phyloP scores from a whole-genome alignment of 1,140 invertebrate genomes.

The Philaenus spumarius region DNA sequence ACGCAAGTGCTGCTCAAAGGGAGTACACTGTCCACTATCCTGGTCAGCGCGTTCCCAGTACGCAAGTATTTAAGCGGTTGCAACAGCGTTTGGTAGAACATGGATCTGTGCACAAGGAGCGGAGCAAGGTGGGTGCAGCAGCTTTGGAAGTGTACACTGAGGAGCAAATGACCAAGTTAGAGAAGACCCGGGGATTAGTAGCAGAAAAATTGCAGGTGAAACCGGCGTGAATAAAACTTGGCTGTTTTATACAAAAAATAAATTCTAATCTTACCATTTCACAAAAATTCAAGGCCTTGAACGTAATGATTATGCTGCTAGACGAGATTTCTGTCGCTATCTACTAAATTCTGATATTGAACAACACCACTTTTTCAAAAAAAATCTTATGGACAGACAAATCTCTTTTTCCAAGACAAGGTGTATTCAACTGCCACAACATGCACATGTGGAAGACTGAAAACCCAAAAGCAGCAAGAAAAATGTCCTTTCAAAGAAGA shows the following conservation, averaged over 20 bases:
- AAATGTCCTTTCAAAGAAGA: slow-evolving; percentile 33
- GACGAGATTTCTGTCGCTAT: neutral
- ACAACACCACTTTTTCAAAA: neutral
- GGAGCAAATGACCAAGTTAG: neutral
- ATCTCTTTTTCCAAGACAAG: slow-evolving; percentile 33
- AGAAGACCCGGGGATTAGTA: neutral
- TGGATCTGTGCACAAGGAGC: slow-evolving; percentile 5
- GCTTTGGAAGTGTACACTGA: neutral
- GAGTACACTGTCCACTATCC: slow-evolving; percentile 54
- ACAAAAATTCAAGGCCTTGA: neutral
- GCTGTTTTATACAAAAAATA: neutral
- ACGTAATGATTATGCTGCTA: neutral
- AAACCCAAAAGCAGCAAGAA: slow-evolving; percentile 34
- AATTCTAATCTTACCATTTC: neutral
- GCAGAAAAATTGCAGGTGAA: neutral
- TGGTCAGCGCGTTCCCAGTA: slow-evolving; percentile 10
- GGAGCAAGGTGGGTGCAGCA: neutral
- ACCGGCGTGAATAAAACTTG: neutral
- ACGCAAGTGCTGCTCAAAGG: neutral
- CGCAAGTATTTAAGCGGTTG: neutral
- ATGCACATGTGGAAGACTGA: slow-evolving; percentile 36
- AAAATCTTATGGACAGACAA: slow-evolving; percentile 30
- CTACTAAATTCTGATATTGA: slow-evolving; percentile 5
- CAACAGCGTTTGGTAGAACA: neutral
- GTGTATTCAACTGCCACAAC: slow-evolving; percentile 38